phyloP scores from a whole-genome alignment of 2,113 vertebrate genomes.

The Leuciscus idus region DNA sequence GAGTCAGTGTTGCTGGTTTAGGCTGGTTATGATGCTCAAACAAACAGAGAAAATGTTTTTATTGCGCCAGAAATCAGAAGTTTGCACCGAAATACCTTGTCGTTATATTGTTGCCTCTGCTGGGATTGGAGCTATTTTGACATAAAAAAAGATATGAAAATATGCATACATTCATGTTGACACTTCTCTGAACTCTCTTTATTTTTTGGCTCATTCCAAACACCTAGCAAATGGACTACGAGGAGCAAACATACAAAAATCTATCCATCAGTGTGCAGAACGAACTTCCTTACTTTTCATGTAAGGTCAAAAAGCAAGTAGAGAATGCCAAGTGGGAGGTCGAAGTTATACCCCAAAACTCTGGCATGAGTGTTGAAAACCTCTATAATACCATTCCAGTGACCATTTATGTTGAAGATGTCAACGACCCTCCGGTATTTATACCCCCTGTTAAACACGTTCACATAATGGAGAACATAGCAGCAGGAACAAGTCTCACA shows the following conservation, averaged over 20 bases:
- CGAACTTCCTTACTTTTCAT: slow-evolving; percentile 59
- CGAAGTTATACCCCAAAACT: neutral
- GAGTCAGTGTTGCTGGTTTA: neutral
- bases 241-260: slow-evolving; percentile 46
- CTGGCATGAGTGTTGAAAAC: neutral
- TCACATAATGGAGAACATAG: slow-evolving; percentile 51
- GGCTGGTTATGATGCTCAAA: neutral
- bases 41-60: neutral
- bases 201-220: neutral
- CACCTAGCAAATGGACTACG: slow-evolving; percentile 64
- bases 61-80: neutral
- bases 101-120: neutral
- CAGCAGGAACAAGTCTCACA: slow-evolving; percentile 47
- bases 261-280: slow-evolving; percentile 66
- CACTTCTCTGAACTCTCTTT: neutral
- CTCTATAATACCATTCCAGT: slow-evolving; percentile 19
- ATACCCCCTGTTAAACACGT: neutral
- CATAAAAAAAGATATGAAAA: neutral
- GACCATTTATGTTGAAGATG: slow-evolving; percentile 65
- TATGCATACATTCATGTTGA: too few species aligned
- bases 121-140: neutral
- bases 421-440: slow-evolving; percentile 71
- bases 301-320: slow-evolving; percentile 53
- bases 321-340: slow-evolving; percentile 54
- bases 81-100: neutral